Percentiles rank a stretch among this genome's conserved stretches.
These are phyloP conservation scores for Catharus fuscescens DNA, from an alignment of 2,113 vertebrate genomes.

Conservation along the genomic window DNA sequence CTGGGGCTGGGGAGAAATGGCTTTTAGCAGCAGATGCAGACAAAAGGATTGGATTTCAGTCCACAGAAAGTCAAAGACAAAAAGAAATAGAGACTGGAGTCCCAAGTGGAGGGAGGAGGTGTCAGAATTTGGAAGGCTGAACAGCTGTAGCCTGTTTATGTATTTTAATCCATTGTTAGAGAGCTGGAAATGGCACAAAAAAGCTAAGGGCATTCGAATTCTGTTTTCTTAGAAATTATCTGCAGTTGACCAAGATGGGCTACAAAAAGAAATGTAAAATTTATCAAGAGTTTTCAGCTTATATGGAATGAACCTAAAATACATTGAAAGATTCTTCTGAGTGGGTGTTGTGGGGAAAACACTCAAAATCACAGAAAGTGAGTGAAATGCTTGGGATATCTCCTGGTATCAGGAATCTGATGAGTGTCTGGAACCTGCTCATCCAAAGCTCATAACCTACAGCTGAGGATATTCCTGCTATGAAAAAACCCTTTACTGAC, in stretches of 20 bases:
- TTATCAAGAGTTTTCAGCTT: not conserved
- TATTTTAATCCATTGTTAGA: conserved; percentile 43
- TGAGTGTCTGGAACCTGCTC: conserved; percentile 48
- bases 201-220: not conserved
- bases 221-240: not conserved
- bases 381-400: conserved; percentile 27
- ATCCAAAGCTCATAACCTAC: conserved; percentile 26
- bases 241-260: not conserved
- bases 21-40: conserved; percentile 82
- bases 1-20: conserved; percentile 70
- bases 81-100: conserved; percentile 63
- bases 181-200: conserved; percentile 45
- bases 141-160: conserved; percentile 66
- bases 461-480: conserved; percentile 42
- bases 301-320: not conserved
- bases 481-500: conserved; percentile 21
- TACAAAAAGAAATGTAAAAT: not conserved
- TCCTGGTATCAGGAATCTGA: conserved; percentile 16
- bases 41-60: conserved; percentile 81
- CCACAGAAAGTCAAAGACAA: conserved; percentile 72
- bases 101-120: conserved; percentile 48
- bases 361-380: conserved; percentile 34
- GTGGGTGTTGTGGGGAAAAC: conserved; percentile 12
- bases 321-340: not conserved
- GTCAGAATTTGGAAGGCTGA: conserved; percentile 68